Percentiles rank a stretch among this genome's conserved stretches.
phyloP scores from a whole-genome alignment of 1,140 invertebrate genomes.

The Brachionus rubens region DNA sequence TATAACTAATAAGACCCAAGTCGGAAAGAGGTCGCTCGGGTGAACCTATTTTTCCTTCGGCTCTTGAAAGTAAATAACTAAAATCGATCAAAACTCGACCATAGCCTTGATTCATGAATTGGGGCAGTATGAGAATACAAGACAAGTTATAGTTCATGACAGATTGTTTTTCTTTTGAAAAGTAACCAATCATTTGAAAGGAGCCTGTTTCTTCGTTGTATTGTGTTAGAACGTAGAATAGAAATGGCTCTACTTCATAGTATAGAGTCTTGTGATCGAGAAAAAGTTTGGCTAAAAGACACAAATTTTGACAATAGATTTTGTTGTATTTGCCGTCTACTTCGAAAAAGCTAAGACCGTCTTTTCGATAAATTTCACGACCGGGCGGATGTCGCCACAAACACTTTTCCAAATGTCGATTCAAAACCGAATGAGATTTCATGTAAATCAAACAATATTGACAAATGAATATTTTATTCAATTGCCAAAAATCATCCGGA shows the following conservation, averaged over 20 bases:
- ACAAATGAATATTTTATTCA: constrained; percentile 76
- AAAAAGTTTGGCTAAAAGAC: constrained; percentile 56
- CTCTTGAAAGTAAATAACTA: constrained; percentile 87
- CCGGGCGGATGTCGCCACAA: constrained; percentile 92
- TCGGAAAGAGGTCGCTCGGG: constrained; percentile 97
- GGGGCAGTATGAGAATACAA: constrained; percentile 97
- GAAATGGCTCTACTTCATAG: constrained; percentile 57
- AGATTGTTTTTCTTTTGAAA: constrained; percentile 83
- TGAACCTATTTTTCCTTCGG: constrained; percentile 81
- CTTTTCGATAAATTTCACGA: constrained; percentile 96
- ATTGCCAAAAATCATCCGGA: constrained; percentile 78
- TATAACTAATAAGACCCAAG: constrained; percentile 86
- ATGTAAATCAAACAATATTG: constrained; percentile 97
- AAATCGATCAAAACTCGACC: constrained; percentile 96
- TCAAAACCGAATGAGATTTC: constrained; percentile 83
- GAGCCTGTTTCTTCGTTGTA: constrained; percentile 35
- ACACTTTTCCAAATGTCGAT: constrained; percentile 82
- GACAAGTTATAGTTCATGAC: constrained; percentile 97
- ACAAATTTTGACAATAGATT: constrained; percentile 54
- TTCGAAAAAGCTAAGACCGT: constrained; percentile 88
- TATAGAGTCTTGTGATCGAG: constrained; percentile 57
- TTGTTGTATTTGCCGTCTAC: constrained; percentile 75
- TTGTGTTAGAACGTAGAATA: constrained; percentile 50
- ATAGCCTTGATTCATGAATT: constrained; percentile 92
- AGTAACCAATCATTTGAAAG: constrained; percentile 53